Conservation (phyloP, 2,113 vertebrate species). For the Prochilodus magdalenae region DNA sequence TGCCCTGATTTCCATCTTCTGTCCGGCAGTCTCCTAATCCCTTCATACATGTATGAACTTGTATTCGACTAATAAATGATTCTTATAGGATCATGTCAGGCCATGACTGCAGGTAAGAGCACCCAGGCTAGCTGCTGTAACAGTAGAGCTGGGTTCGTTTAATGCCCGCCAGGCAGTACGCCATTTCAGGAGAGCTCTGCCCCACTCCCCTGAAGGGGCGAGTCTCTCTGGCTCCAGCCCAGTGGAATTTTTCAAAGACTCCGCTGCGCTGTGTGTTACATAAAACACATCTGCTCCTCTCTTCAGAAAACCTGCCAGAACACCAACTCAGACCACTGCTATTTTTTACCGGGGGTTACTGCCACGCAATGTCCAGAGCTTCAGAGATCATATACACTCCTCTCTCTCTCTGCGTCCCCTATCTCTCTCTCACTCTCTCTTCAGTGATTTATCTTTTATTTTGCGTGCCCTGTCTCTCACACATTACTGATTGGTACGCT, state of each 20-base stretch:
- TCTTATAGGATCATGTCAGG: no score
- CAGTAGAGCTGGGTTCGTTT: constrained; percentile 25
- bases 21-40: background rate
- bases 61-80: background rate
- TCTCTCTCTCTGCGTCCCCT: background rate
- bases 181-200: constrained; percentile 21
- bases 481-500: constrained; percentile 39
- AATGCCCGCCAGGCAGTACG: constrained; percentile 5
- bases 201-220: background rate
- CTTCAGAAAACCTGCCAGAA: constrained; percentile 49
- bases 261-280: constrained; percentile 55
- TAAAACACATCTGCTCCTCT: constrained; percentile 74
- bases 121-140: constrained; percentile 25
- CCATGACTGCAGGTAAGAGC: background rate
- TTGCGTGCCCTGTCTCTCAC: constrained; percentile 34
- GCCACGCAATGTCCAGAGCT: background rate
- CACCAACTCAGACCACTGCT: constrained; percentile 56
- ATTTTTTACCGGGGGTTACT: constrained; percentile 62
- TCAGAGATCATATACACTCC: background rate
- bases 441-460: constrained; percentile 55
- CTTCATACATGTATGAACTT: background rate
- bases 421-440: background rate
- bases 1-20: no score
- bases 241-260: constrained; percentile 34
- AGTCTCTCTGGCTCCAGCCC: background rate